Base-by-base conservation (phyloP, 1,140 invertebrate genomes). In the Danaus melanippus region DNA sequence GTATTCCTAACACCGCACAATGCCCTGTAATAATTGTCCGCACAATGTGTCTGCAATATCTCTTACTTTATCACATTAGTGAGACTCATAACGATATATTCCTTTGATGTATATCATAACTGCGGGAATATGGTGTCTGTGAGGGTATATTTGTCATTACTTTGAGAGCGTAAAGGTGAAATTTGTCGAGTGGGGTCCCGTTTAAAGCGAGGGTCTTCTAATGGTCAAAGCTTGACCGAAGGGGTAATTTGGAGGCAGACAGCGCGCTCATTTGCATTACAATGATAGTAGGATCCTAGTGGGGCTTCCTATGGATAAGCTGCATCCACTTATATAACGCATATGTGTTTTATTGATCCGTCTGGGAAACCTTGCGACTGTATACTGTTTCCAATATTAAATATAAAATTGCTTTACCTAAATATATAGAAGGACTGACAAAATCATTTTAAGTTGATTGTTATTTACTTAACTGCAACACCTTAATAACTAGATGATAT, bases 241-340 rank as follows among this genome's bases (percentile, higher is more conserved):
- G 74, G 77, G 78, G 73, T 79, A 82, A 84, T 86, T 86, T 82
- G 71, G 69, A 86, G 75, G 80, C 83, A 86, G 83, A 86, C 83
- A 77, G 67, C 79, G 76, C 60, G 72, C 72, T 59, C 70, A 86
- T 86, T 84, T 86, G 79, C 83, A 86, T 86, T 62, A 84, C 75
- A 86, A 86, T 83, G 74, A 78, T 62, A 71, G 64, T 74, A 65
- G 71, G 73, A 81, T 82, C 70, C 21, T 69, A 74, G 66, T 64
- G 53, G 70, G 64, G 77, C 66, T 85, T 80, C 77, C 60, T 50
- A 56, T 56, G 78, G 76, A 77, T 80, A 79, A 77, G 52, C 52
- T 55, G 52, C 51, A 59, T 53, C 51, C 46, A 47, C 21, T 4
- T 32, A 32, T 50, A 42, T 50, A 8, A 17, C 42, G 46, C 48